Percentiles rank a stretch among this genome's conserved stretches.
phyloP scores from a whole-genome alignment of 2,113 vertebrate species.

The Oostethus manadensis region DNA sequence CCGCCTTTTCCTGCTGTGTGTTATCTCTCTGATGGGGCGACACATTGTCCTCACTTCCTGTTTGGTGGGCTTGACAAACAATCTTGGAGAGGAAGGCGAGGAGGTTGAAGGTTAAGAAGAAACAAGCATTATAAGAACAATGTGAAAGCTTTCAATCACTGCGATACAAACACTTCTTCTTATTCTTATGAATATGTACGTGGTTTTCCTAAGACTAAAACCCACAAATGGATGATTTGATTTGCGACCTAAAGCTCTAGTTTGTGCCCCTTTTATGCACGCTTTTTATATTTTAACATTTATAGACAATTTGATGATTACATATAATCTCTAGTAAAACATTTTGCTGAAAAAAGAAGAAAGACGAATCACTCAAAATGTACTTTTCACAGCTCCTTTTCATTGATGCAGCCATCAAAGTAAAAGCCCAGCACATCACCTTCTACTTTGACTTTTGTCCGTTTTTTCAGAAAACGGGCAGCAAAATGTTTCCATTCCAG shows the following conservation, averaged over 20 bases:
- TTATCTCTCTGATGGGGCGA: conserved; percentile 49
- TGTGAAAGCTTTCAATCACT: background rate
- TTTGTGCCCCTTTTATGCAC: background rate
- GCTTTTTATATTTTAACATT: background rate
- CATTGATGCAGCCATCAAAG: background rate
- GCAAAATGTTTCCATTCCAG: background rate
- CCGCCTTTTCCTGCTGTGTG: conserved; percentile 55
- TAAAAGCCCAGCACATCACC: no score
- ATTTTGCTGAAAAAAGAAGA: background rate
- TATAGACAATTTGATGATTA: background rate
- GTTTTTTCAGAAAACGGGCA: background rate
- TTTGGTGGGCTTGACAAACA: conserved; percentile 45
- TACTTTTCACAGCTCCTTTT: background rate
- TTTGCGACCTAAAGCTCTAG: background rate
- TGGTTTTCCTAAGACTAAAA: background rate
- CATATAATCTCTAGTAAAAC: background rate
- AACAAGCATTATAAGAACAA: conserved; percentile 10
- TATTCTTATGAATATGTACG: background rate
- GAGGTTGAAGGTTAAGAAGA: conserved; percentile 17
- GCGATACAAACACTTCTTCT: background rate
- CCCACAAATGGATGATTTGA: background rate
- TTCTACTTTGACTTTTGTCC: background rate
- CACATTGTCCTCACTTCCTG: conserved; percentile 66
- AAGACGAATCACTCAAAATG: background rate
- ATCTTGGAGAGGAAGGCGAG: conserved; percentile 20